Evolutionary conservation across 1,140 invertebrate genomes (phyloP), one percentile per base, ranked within the genome.

Genomic region (Drosophila pallidifrons): DNA sequence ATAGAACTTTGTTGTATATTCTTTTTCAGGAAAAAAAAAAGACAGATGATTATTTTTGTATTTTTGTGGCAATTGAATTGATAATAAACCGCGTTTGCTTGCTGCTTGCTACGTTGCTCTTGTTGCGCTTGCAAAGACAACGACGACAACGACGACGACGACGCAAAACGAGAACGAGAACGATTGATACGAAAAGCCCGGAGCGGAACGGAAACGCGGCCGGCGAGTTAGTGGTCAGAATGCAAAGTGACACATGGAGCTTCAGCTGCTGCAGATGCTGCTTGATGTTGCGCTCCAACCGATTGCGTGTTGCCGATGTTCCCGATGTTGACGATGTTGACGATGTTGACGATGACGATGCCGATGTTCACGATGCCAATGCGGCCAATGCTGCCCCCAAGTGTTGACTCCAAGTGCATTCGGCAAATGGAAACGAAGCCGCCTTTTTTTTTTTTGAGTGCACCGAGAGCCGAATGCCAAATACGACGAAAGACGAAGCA

Each of bases 201-300:
- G 72, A 77, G 66, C 77, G 77, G 69, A 80, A 78, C 83, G 91
- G 90, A 92, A 89, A 88, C 85, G 87, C 81, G 81, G 91, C 91
- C 91, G 91, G 83, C 91, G 81, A 90, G 91, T 92, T 86, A 86
- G 91, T 92, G 91, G 91, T 92, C 91, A 92, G 73, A 91, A 92
- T 91, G 87, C 87, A 91, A 76, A 92, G 87, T 91, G 87, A 92
- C 90, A 92, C 87, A 90, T 91, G 82, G 69, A 80, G 79, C 61
- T 71, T 58, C 65, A 75, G 72, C 60, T 49, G 60, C 45, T 57
- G 60, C 45, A 49, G 69, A 25, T 67, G 77, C 73, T 57, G 60
- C 20, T 52, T 57, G 35, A 52, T 67, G 45, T 32, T 59, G 46
- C 32, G 68, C 20, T 15, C 41, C 4, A 49, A 13, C 52, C n/a